Conservation (phyloP, 2,797 vertebrate genomes). For the Pteropus rufus region DNA sequence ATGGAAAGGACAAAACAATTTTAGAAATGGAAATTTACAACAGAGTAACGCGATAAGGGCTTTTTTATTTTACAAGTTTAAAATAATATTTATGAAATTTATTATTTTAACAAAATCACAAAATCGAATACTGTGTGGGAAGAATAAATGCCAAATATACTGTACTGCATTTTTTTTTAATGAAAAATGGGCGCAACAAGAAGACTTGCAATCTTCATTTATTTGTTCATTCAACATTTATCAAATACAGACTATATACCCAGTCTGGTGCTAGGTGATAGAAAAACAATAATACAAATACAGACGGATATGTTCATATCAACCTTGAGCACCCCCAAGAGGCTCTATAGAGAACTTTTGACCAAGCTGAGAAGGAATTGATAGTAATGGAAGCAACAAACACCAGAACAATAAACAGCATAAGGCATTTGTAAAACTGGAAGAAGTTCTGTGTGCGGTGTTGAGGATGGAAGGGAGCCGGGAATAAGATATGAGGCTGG, state of each 20-base stretch:
- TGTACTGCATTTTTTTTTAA: neutral
- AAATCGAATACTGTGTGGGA: neutral
- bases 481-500: neutral
- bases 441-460: neutral
- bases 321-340: neutral
- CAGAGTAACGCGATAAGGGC: neutral
- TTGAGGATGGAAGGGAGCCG: neutral
- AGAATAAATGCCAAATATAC: neutral
- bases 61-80: neutral
- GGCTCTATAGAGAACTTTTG: neutral
- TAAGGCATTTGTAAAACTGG: neutral
- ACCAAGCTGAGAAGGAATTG: neutral
- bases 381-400: neutral
- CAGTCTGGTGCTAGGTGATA: neutral
- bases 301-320: neutral
- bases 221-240: slow-evolving; percentile 7
- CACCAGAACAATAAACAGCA: neutral
- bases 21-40: neutral
- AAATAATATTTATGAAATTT: neutral
- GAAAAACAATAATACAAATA: neutral
- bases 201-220: neutral
- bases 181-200: neutral
- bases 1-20: neutral
- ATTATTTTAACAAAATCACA: neutral
- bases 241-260: neutral